Evolutionary conservation across 1,140 invertebrate genomes (phyloP), one percentile per base, ranked within the genome.

Genomic region (Coenobita brevimanus): DNA sequence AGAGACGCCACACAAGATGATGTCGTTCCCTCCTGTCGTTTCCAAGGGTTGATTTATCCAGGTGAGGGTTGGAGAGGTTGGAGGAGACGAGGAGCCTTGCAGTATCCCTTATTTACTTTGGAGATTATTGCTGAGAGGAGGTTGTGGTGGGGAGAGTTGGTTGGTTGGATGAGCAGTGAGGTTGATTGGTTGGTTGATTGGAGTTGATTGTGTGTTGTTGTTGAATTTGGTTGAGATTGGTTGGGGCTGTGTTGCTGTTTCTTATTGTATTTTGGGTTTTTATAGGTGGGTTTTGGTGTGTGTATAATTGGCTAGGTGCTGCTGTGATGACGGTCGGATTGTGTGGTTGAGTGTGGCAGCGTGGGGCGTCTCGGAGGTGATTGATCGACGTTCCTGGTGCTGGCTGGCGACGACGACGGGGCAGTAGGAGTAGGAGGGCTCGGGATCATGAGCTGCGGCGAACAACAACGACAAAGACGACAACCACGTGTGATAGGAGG

Each of bases 401-500:
- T 62, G 33, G 43, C 3, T 6, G 27, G 2, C 8, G 50, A 60
- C 15, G 78, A 60, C 6, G 64, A 6, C 6, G 64, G 6, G 64
- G 64, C 6, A 24, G 64, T 6, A 78, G 33, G 41, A 69, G 38
- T 75, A 27, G 50, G 50, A 50, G 27, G 50, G 82, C 13, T 75
- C 33, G 82, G 24, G 50, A 50, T 57, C 41, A 46, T 27, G 30
- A 50, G 50, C 27, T 46, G 82, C 33, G 69, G 69, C 41, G 17
- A 43, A 84, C 57, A 38, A 43, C 54, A 73, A 69, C 71, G 82
- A 67, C 50, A 76, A 73, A 50, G 21, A 84, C 54, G 73, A 84
- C 82, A 84, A 84, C 73, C 82, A 84, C 82, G 82, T 84, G 50
- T 84, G 33, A 75, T 60, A 84, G 71, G 82, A 84, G 71, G 82